A percentile compares a stretch with the other conserved stretches of the same genome.
phyloP scores from a whole-genome alignment of 2,888 invertebrate genomes.

The Blastobasis adustella region DNA sequence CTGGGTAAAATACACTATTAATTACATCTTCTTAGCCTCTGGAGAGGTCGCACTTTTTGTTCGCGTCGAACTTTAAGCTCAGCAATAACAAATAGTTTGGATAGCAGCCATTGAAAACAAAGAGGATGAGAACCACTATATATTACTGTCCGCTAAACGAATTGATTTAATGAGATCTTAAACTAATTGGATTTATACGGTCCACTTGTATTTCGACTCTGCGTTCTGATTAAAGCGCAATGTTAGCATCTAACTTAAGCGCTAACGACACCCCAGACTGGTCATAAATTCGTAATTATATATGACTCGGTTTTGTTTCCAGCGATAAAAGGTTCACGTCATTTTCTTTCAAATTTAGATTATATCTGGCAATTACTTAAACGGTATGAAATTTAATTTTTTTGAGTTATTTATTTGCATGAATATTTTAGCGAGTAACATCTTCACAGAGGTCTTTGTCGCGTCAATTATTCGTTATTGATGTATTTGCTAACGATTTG shows the following conservation, averaged over 20 bases:
- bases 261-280: slow-evolving; percentile 33
- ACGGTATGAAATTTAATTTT: slow-evolving; percentile 3
- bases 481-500: slow-evolving; percentile 3
- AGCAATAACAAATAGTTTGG: slow-evolving; percentile 66
- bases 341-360: not conserved
- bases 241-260: slow-evolving; percentile 34
- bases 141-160: slow-evolving; percentile 60
- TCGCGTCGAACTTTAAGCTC: slow-evolving; percentile 32
- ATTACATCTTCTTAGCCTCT: slow-evolving; percentile 16
- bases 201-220: slow-evolving; percentile 51
- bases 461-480: slow-evolving; percentile 11
- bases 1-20: not conserved
- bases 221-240: slow-evolving; percentile 40
- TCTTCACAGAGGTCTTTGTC: slow-evolving; percentile 1
- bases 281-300: slow-evolving; percentile 52
- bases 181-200: slow-evolving; percentile 65
- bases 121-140: slow-evolving; percentile 47
- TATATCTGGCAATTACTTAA: slow-evolving; percentile 1
- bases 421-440: slow-evolving; percentile 4
- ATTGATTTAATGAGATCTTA: slow-evolving; percentile 68
- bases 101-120: slow-evolving; percentile 63
- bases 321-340: slow-evolving; percentile 34
- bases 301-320: slow-evolving; percentile 40
- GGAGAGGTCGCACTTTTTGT: slow-evolving; percentile 35
- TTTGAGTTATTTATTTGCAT: not conserved